Percentiles rank a stretch among this genome's conserved stretches.
phyloP scores from a whole-genome alignment of 2,888 invertebrate species.

The Netelia fuscicornis region DNA sequence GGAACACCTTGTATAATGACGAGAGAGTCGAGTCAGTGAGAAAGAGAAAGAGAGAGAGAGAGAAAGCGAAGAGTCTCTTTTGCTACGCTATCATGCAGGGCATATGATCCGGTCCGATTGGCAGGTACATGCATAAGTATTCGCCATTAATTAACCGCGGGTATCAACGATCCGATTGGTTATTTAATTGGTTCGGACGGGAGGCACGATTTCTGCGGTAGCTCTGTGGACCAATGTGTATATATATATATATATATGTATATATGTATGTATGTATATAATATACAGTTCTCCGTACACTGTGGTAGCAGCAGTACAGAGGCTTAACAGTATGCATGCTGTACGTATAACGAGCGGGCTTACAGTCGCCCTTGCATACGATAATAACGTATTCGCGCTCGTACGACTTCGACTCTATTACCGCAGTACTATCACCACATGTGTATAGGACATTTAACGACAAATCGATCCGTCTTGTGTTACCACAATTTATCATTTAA shows the following conservation, averaged over 20 bases:
- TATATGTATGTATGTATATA: background rate
- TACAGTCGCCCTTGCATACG: conserved; percentile 64
- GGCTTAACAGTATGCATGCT: conserved; percentile 7
- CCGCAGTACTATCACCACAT: background rate
- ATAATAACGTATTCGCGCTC: conserved; percentile 72
- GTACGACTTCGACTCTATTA: conserved; percentile 55
- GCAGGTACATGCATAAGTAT: conserved; percentile 78
- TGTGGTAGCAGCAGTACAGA: conserved; percentile 22
- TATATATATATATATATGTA: conserved; percentile 26
- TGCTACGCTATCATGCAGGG: conserved; percentile 65
- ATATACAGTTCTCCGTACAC: background rate
- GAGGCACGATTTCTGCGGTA: conserved; percentile 70
- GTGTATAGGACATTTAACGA: background rate
- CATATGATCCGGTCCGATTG: conserved; percentile 74
- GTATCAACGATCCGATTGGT: conserved; percentile 80
- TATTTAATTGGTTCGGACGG: conserved; percentile 80
- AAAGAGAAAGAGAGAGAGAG: conserved; percentile 3
- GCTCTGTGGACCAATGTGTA: conserved; percentile 7
- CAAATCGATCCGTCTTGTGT: background rate
- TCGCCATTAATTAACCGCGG: conserved; percentile 79
- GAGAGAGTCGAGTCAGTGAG: conserved; percentile 65
- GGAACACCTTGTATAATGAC: conserved; percentile 72
- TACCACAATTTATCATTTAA: background rate
- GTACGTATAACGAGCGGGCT: conserved; percentile 15
- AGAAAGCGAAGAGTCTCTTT: conserved; percentile 70